Percentiles rank a stretch among this genome's conserved stretches.
Conservation (phyloP, 1,140 invertebrate species). For the Drosophila pseudoobscura region DNA sequence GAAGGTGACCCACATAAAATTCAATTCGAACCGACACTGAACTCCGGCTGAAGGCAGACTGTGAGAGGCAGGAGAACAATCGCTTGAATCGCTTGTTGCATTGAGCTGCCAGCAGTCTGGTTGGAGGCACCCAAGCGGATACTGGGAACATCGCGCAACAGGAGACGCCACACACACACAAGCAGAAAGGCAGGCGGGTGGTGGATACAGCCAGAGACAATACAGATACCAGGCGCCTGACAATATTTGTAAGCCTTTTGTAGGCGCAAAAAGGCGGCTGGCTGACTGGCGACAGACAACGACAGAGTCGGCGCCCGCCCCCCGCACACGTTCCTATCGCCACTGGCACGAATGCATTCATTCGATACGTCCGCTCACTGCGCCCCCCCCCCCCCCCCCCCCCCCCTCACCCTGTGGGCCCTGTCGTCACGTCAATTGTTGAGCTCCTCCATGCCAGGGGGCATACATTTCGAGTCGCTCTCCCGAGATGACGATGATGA, state of each 20-base stretch:
- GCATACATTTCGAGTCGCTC: constrained; percentile 26
- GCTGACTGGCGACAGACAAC: too few species aligned
- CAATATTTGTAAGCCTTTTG: constrained; percentile 53
- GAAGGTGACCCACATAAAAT: constrained; percentile 66
- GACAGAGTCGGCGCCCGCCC: neutral
- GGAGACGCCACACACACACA: constrained; percentile 49
- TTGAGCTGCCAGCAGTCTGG: constrained; percentile 18
- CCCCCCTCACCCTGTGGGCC: neutral
- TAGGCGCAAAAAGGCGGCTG: constrained; percentile 15
- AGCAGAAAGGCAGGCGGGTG: too few species aligned
- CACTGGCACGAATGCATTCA: constrained; percentile 18
- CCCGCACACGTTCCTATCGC: constrained; percentile 18
- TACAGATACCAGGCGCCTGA: constrained; percentile 34
- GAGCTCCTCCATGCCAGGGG: constrained; percentile 13
- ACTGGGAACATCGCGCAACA: constrained; percentile 46
- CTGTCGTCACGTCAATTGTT: constrained; percentile 11
- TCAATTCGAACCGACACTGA: constrained; percentile 48
- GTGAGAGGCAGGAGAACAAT: constrained; percentile 26
- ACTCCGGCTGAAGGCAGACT: neutral
- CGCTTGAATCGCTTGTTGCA: constrained; percentile 53
- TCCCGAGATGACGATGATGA: constrained; percentile 14
- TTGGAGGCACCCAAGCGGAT: constrained; percentile 18
- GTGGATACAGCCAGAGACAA: constrained; percentile 26
- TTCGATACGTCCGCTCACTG: neutral
- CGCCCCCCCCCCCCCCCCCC: neutral